Conservation (phyloP, 2,113 vertebrate genomes). For the Erythrolamprus reginae region DNA sequence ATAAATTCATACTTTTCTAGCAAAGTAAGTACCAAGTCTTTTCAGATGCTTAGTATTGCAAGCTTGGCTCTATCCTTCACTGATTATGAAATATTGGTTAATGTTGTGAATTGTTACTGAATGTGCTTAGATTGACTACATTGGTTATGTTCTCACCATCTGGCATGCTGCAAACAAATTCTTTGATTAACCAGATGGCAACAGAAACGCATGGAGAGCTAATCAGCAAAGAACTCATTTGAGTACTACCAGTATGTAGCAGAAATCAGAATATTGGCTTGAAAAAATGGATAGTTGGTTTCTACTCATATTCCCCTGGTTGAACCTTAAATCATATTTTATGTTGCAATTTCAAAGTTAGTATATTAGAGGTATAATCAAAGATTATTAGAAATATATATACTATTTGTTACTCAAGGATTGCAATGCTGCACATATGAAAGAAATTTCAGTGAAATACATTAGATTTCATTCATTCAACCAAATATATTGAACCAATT, state of each 20-base stretch:
- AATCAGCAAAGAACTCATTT: background rate
- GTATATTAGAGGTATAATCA: background rate
- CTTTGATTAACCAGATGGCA: slow-evolving; percentile 10
- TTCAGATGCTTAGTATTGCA: background rate
- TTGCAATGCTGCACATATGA: background rate
- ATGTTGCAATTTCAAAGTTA: background rate
- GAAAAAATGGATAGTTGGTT: background rate
- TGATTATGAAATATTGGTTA: background rate
- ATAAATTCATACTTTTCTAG: background rate
- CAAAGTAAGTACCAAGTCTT: background rate
- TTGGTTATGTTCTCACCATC: slow-evolving; percentile 2
- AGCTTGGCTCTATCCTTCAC: background rate
- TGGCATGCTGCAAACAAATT: background rate
- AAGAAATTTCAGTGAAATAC: background rate
- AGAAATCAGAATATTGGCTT: background rate
- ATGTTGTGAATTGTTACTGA: background rate
- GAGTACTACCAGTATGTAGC: too few species aligned
- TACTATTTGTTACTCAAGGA: background rate
- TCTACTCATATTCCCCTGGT: background rate
- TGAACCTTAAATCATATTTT: background rate
- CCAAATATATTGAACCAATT: background rate
- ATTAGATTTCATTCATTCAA: background rate
- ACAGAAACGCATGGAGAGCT: background rate
- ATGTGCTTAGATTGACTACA: background rate
- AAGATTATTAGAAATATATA: background rate